Evolutionary conservation across 2,113 vertebrate genomes (phyloP).

Genomic region (Galbula dea): DNA sequence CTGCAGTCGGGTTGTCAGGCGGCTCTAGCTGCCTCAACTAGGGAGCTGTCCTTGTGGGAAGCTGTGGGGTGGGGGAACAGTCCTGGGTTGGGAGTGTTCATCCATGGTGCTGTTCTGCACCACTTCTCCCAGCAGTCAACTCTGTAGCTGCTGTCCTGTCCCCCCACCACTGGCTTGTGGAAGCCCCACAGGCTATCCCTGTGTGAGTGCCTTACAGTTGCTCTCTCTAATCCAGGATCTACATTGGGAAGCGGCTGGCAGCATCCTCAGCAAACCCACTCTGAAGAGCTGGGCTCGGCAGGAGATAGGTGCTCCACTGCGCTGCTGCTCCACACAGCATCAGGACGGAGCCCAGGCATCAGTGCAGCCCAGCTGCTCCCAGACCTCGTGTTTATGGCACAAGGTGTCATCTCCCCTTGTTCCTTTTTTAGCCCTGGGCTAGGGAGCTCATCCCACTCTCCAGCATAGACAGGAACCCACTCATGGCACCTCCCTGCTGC

Average conservation of each 20-base stretch:
- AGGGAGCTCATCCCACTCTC: background rate
- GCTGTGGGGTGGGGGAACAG: background rate
- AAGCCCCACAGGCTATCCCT: background rate
- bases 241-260: constrained; percentile 61
- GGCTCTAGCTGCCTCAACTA: background rate
- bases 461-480: background rate
- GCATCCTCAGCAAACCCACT: constrained; percentile 35
- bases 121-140: background rate
- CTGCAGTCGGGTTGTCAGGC: no score
- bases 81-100: background rate
- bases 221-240: constrained; percentile 40
- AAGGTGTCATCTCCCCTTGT: rapidly evolving
- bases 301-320: rapidly evolving
- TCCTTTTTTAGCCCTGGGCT: background rate
- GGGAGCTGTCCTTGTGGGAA: background rate
- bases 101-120: background rate
- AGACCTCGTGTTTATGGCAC: background rate
- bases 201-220: rapidly evolving
- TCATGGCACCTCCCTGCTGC: background rate
- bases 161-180: background rate
- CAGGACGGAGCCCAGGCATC: background rate
- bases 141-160: background rate
- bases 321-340: rapidly evolving
- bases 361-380: rapidly evolving
- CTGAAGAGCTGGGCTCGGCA: background rate